Evolutionary conservation across 2,797 vertebrate genomes (phyloP).

Genomic region (Babyrousa celebensis): DNA sequence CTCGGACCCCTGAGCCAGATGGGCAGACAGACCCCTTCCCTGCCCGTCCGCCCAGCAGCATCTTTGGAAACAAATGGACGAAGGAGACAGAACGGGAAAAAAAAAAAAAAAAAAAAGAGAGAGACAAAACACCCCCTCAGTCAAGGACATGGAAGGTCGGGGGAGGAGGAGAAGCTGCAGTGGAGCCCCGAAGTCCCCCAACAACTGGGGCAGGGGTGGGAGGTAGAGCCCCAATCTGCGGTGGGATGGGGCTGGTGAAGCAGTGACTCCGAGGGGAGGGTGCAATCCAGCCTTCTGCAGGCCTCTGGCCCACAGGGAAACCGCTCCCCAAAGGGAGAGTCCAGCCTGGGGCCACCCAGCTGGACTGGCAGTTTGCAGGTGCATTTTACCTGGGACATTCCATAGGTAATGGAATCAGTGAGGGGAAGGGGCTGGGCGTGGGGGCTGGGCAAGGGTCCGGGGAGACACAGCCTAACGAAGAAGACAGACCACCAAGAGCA

Average conservation of each 20-base stretch:
- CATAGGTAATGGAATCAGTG: constrained; percentile 1
- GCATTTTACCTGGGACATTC: constrained; percentile 50
- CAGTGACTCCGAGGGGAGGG: constrained; percentile 5
- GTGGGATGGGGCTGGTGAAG: constrained; percentile 65
- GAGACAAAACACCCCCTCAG: constrained; percentile 40
- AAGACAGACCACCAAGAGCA: constrained; percentile 83
- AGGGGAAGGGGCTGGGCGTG: not conserved
- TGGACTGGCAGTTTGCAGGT: constrained; percentile 7
- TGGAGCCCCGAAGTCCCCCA: constrained; percentile 76
- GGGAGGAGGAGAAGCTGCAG: constrained; percentile 1
- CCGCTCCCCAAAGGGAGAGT: constrained; percentile 10
- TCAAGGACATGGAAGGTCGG: constrained; percentile 19
- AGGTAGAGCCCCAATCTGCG: constrained; percentile 85
- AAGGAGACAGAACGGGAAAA: constrained; percentile 72
- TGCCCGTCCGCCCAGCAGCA: constrained; percentile 83
- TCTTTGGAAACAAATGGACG: constrained; percentile 79
- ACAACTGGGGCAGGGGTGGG: constrained; percentile 72
- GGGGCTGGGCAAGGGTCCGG: constrained; percentile 24
- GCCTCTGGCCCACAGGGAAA: constrained; percentile 30
- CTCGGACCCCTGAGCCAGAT: constrained; percentile 83
- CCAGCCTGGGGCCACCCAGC: constrained; percentile 46
- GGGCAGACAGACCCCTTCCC: constrained; percentile 83
- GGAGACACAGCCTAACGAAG: constrained; percentile 79
- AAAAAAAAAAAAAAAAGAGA: constrained; percentile 9
- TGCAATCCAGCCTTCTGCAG: constrained; percentile 44